Evolutionary conservation across 2,113 vertebrate species (phyloP).

Genomic region (Cyprichromis sp.): DNA sequence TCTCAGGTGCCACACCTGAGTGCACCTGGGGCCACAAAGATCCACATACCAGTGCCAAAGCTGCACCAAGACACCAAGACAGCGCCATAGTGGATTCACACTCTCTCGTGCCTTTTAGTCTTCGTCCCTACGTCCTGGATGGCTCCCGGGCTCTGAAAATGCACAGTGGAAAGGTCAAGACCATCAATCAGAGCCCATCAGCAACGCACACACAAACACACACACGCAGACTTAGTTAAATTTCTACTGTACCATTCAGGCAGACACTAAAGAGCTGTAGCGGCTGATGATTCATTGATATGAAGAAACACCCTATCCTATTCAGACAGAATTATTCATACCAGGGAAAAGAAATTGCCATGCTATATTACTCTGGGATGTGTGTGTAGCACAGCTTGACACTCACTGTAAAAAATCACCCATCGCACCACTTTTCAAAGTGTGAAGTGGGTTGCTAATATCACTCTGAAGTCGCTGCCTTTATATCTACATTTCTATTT

Average conservation of each 20-base stretch:
- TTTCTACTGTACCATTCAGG: constrained; percentile 11
- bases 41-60: constrained; percentile 38
- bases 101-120: background rate
- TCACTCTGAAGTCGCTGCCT: constrained; percentile 50
- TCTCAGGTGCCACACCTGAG: constrained; percentile 59
- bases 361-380: constrained; percentile 54
- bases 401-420: constrained; percentile 41
- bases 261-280: constrained; percentile 37
- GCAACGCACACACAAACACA: background rate
- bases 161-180: constrained; percentile 34
- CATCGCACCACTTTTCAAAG: constrained; percentile 59
- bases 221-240: background rate
- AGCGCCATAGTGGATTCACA: constrained; percentile 17
- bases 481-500: constrained; percentile 55
- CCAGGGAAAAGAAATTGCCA: constrained; percentile 52
- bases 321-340: constrained; percentile 76
- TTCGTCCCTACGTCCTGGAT: background rate
- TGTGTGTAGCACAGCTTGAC: constrained; percentile 55
- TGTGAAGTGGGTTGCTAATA: constrained; percentile 51
- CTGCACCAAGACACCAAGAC: constrained; percentile 48
- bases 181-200: constrained; percentile 13
- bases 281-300: constrained; percentile 66
- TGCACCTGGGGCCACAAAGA: constrained; percentile 24
- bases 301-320: constrained; percentile 58
- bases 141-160: constrained; percentile 6